Evolutionary conservation across 2,888 invertebrate species (phyloP), one percentile per base, ranked within the genome.

Genomic region (Drosophila kanekoi): DNA sequence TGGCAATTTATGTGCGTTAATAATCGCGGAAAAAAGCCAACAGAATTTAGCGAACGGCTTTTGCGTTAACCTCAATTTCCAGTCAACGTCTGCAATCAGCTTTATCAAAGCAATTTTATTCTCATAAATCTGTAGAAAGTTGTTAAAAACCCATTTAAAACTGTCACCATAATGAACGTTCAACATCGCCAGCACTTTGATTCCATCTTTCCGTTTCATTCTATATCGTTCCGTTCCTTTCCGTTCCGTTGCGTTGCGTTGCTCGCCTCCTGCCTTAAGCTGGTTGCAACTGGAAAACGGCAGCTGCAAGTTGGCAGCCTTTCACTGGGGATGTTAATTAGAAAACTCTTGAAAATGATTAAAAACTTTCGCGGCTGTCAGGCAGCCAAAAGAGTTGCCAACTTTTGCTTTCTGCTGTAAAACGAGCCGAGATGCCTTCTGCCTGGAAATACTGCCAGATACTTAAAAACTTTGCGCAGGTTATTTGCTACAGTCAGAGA

Each of bases 341-440:
- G 81, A 87, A 87, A 85, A 85, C 86, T 85, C 85, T 87, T 77
- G 86, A 74, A 87, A 87, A 87, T 87, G 83, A 87, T 85, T 86
- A 87, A 85, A 87, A 85, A 87, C 86, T 85, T 85, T 85, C 65
- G 60, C 49, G 56, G 57, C 59, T 59, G 79, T 69, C 72, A 80
- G 67, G 44, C 61, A 48, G 51, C 58, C 58, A 47, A 59, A 64
- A 64, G 69, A 44, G 71, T 59, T 71, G 72, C 70, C 63, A 78
- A 77, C 71, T 78, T 77, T 69, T 73, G 53, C 64, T 49, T 33
- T 52, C 44, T 44, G 52, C 61, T 40, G 45, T 45, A 60, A 72
- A 66, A 44, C 20, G 45, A 59, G 43, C 43, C 44, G 10, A 14
- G 18, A 33, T 20, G 10, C 28, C 13, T 35, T 16, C n/a, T 8